A percentile compares a stretch with the other conserved stretches of the same genome.
Evolutionary conservation across 2,797 vertebrate species (phyloP).

Genomic region (Hapalemur alaotrensis): DNA sequence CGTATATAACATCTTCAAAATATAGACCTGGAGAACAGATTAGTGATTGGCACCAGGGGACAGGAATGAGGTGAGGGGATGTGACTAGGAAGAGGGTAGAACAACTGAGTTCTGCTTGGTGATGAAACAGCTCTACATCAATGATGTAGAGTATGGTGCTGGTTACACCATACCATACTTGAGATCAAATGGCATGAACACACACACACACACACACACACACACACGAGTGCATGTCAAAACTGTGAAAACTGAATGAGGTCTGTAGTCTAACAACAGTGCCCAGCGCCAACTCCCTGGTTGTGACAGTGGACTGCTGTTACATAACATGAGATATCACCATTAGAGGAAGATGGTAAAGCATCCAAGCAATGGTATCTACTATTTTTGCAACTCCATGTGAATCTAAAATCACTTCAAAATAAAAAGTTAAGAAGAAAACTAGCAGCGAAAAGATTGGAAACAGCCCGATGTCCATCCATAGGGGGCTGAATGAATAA

Average conservation of each 20-base stretch:
- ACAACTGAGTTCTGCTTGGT: not conserved
- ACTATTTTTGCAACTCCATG: not conserved
- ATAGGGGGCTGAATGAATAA: not conserved
- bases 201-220: no score
- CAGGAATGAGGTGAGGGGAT: not conserved
- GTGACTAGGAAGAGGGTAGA: not conserved
- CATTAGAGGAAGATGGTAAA: not conserved
- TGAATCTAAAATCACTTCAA: not conserved
- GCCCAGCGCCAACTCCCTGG: not conserved
- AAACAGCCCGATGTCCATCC: not conserved
- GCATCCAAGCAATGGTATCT: not conserved
- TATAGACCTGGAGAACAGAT: not conserved
- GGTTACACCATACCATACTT: not conserved
- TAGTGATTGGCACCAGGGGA: no score
- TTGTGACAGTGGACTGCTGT: not conserved
- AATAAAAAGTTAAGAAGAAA: not conserved
- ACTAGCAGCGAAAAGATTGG: not conserved
- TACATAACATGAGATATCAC: not conserved
- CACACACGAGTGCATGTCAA: no score
- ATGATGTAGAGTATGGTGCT: not conserved
- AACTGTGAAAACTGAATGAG: not conserved
- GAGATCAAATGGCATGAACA: not conserved
- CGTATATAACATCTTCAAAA: not conserved
- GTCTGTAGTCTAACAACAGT: not conserved
- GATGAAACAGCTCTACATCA: not conserved